A percentile compares a stretch with the other conserved stretches of the same genome.
These are phyloP conservation scores for Bovichtus diacanthus DNA, from an alignment of 2,797 vertebrate species.

Conservation along the genomic window DNA sequence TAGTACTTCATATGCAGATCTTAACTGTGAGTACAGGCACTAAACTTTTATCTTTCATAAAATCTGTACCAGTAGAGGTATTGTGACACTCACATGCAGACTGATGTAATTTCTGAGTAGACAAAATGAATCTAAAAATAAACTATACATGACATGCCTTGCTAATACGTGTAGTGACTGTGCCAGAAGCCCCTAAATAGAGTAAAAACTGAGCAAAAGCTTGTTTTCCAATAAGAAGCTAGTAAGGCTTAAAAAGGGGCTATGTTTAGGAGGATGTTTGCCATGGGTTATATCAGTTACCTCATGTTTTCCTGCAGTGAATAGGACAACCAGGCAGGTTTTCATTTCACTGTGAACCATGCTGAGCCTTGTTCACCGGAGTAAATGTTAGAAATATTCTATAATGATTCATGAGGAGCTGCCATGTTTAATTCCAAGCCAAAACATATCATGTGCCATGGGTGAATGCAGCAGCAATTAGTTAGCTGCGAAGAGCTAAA, in stretches of 20 bases:
- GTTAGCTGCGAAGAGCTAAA: not conserved
- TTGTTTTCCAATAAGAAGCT: not conserved
- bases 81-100: not conserved
- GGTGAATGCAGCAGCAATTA: slow-evolving; percentile 3
- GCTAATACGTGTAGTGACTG: not conserved
- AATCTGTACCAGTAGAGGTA: not conserved
- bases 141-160: not conserved
- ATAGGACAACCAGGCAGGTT: not conserved
- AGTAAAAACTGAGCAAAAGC: not conserved
- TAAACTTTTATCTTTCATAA: not conserved
- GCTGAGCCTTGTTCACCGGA: not conserved
- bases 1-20: not conserved
- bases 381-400: not conserved
- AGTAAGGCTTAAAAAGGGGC: not conserved
- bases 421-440: not conserved
- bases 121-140: not conserved
- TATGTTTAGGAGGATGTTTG: not conserved
- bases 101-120: not conserved
- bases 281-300: no score
- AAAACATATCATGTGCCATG: not conserved
- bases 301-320: not conserved
- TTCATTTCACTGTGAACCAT: not conserved
- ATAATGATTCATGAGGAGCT: not conserved
- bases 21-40: no score
- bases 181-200: no score